phyloP scores from a whole-genome alignment of 2,113 vertebrate genomes.

The Brachypteracias leptosomus region DNA sequence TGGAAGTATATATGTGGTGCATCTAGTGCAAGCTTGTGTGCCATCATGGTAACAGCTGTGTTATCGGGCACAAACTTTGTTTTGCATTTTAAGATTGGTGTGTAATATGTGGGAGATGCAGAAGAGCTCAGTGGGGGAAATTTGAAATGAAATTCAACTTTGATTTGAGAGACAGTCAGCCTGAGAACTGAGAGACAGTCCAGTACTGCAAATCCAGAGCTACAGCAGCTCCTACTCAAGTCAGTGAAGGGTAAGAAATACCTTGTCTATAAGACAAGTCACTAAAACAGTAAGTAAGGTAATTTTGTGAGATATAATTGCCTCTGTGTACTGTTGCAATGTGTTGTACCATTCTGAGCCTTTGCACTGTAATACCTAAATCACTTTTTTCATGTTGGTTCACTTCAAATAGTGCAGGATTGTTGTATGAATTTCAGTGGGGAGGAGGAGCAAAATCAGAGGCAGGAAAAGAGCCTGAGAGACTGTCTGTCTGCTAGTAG shows the following conservation, averaged over 20 bases:
- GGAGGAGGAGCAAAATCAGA: not conserved
- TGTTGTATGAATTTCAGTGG: not conserved
- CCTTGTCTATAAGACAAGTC: not conserved
- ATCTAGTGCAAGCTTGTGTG: not conserved
- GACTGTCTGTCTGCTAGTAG: not conserved
- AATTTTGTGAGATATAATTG: not conserved
- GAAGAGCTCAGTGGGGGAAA: not conserved
- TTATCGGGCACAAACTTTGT: not conserved
- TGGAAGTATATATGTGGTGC: not conserved
- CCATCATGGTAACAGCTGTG: accelerated
- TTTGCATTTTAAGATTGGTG: not conserved
- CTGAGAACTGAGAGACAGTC: not conserved
- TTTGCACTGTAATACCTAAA: not conserved
- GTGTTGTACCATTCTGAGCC: not conserved
- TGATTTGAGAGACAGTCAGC: not conserved
- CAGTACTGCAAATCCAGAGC: not conserved
- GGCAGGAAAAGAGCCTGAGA: not conserved
- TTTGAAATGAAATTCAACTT: not conserved
- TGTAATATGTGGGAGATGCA: not conserved
- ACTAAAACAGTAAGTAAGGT: not conserved
- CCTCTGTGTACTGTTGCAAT: not conserved
- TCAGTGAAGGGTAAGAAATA: not conserved
- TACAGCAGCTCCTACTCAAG: not conserved
- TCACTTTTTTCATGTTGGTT: accelerated
- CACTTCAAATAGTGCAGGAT: not conserved